Conservation (phyloP, 2,888 invertebrate genomes). For the Strigamia maritima region DNA sequence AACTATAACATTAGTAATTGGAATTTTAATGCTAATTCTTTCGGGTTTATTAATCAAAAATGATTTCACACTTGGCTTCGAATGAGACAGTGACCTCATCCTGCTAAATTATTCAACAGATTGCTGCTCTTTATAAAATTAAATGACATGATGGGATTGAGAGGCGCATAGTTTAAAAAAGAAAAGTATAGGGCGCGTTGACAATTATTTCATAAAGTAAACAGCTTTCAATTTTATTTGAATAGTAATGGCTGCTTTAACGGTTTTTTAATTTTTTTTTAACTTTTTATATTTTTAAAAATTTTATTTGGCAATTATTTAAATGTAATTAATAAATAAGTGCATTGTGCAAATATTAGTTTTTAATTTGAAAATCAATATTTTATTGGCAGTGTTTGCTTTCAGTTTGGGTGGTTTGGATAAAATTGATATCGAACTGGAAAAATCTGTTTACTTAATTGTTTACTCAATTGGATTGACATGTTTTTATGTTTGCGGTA, state of each 20-base stretch:
- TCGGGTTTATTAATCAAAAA: conserved; percentile 6
- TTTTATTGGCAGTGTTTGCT: no score
- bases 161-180: background rate
- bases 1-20: conserved; percentile 6
- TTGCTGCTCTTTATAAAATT: conserved; percentile 31
- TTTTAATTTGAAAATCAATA: no score
- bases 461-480: no score
- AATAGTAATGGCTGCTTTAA: background rate
- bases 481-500: no score
- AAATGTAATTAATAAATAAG: no score
- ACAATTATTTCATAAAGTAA: conserved; percentile 1
- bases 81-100: conserved; percentile 32
- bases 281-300: no score
- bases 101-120: conserved; percentile 32
- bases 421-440: no score
- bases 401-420: no score
- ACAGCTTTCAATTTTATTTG: background rate
- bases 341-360: no score
- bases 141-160: conserved; percentile 28
- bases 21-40: conserved; percentile 29
- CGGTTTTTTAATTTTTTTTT: background rate
- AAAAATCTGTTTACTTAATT: no score
- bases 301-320: no score
- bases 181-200: background rate
- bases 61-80: conserved; percentile 30